Evolutionary conservation across 2,888 invertebrate species (phyloP).

Genomic region (Endomychus coccineus): DNA sequence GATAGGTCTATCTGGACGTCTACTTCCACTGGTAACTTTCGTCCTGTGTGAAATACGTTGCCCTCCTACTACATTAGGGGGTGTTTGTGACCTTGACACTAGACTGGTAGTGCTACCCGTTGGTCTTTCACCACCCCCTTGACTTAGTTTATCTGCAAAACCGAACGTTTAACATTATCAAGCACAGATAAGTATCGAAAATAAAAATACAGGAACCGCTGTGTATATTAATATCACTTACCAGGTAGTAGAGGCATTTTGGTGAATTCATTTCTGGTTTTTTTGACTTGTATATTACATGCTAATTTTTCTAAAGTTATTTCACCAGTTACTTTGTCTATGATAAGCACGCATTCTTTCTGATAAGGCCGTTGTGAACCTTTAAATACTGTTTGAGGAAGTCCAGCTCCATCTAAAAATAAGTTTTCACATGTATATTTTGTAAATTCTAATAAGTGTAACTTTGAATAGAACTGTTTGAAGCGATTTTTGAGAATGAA

Average conservation of each 20-base stretch:
- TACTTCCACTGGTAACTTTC: constrained; percentile 39
- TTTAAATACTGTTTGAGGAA: constrained; percentile 88
- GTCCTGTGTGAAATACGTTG: constrained; percentile 41
- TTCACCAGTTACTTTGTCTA: constrained; percentile 87
- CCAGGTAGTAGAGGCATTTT: constrained; percentile 36
- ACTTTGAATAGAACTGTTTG: no score
- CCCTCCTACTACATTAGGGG: constrained; percentile 38
- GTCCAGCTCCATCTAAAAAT: constrained; percentile 74
- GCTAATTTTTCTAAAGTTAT: constrained; percentile 87
- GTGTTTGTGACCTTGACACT: constrained; percentile 33
- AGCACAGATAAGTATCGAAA: not conserved
- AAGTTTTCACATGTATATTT: no score
- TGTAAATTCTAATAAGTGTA: no score
- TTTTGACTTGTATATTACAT: constrained; percentile 87
- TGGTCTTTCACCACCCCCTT: constrained; percentile 18
- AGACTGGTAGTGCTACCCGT: constrained; percentile 11
- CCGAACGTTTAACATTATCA: no score
- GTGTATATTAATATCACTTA: constrained; percentile 13
- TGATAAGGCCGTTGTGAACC: constrained; percentile 87
- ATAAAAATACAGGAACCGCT: not conserved
- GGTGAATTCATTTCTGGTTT: constrained; percentile 62
- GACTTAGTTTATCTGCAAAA: constrained; percentile 25
- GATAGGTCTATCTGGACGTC: constrained; percentile 38
- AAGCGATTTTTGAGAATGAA: no score
- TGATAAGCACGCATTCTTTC: constrained; percentile 92